Evolutionary conservation across 1,140 invertebrate genomes (phyloP).

Genomic region (Leptinotarsa texana): DNA sequence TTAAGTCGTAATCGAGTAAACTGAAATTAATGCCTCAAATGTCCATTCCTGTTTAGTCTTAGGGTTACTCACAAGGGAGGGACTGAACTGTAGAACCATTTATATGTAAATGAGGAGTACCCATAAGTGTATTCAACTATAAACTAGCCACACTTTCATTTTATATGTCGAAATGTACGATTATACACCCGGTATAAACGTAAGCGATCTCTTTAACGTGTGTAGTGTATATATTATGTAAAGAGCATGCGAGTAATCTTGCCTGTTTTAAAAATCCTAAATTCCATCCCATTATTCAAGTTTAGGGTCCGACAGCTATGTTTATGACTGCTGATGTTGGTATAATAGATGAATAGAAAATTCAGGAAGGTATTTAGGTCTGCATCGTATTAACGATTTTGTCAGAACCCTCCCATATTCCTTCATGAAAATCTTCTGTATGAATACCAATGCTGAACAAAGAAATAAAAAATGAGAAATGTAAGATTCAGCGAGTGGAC

Average conservation of each 20-base stretch:
- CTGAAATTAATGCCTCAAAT: too few species aligned
- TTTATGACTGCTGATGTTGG: constrained; percentile 6
- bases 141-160: too few species aligned
- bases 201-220: background rate
- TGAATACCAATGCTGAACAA: background rate
- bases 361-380: constrained; percentile 11
- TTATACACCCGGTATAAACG: background rate
- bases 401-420: background rate
- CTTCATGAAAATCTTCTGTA: background rate
- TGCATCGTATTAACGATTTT: constrained; percentile 12
- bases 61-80: too few species aligned
- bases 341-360: constrained; percentile 10
- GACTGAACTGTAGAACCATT: too few species aligned
- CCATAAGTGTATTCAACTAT: too few species aligned
- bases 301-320: constrained; percentile 7
- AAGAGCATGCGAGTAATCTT: background rate
- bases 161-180: too few species aligned
- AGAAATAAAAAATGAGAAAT: constrained; percentile 1
- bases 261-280: background rate
- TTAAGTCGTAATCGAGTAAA: too few species aligned
- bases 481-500: too few species aligned
- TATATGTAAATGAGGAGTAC: too few species aligned
- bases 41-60: too few species aligned
- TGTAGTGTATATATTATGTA: background rate
- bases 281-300: background rate